phyloP scores from a whole-genome alignment of 2,113 vertebrate species.

The Cnemophilus loriae region DNA sequence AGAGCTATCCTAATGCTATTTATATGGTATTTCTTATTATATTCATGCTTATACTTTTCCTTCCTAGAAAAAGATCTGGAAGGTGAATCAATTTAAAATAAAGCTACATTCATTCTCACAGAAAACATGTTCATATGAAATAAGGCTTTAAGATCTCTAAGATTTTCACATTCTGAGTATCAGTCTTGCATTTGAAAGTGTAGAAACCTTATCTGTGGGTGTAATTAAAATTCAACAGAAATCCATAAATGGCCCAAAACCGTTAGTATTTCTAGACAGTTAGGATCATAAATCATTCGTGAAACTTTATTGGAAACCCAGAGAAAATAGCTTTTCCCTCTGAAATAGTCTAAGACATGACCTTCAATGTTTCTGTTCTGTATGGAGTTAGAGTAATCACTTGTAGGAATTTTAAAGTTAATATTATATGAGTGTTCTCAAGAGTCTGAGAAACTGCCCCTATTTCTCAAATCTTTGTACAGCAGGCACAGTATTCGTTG shows the following conservation, averaged over 20 bases:
- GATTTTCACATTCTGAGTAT: not conserved
- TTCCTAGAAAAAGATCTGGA: not conserved
- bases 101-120: not conserved
- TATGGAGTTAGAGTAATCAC: not conserved
- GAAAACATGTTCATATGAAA: not conserved
- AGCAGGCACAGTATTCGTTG: not conserved
- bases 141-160: not conserved
- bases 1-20: not conserved
- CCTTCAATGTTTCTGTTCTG: not conserved
- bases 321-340: not conserved
- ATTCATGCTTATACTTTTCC: not conserved
- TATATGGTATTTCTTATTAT: not conserved
- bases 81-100: not conserved
- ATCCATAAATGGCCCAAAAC: not conserved
- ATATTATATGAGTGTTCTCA: not conserved
- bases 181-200: not conserved
- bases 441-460: not conserved
- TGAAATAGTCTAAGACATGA: not conserved
- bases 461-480: not conserved
- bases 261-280: not conserved
- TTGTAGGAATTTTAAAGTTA: not conserved
- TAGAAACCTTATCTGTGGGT: not conserved
- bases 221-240: constrained; percentile 30
- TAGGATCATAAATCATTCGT: constrained; percentile 26
- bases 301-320: not conserved